These are phyloP conservation scores for Lepidothrix coronata DNA, from an alignment of 2,113 vertebrate genomes.

Conservation along the genomic window DNA sequence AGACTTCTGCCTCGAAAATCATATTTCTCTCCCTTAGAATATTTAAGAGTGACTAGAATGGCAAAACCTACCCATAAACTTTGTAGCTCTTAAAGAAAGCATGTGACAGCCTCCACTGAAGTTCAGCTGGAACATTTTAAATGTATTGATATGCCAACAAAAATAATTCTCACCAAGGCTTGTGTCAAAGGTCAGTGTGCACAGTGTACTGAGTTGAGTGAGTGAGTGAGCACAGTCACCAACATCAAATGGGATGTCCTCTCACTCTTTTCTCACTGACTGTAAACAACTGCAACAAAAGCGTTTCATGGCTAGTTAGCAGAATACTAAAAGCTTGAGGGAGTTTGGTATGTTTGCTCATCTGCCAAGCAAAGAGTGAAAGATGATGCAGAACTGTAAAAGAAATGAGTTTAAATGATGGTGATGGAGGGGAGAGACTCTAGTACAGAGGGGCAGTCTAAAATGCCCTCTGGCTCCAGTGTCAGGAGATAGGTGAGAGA, in stretches of 20 bases:
- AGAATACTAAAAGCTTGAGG: not conserved
- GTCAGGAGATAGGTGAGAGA: not conserved
- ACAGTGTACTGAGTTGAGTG: not conserved
- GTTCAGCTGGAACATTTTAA: conserved; percentile 20
- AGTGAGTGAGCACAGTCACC: not conserved
- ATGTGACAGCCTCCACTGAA: not conserved
- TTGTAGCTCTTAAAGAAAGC: conserved; percentile 9
- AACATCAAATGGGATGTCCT: not conserved
- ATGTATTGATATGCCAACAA: conserved; percentile 35
- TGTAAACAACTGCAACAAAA: not conserved
- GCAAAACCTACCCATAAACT: not conserved
- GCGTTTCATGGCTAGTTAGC: not conserved
- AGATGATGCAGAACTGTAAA: not conserved
- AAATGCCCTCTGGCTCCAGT: not conserved
- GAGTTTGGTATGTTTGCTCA: not conserved
- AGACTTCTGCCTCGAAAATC: not conserved
- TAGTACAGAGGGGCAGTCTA: not conserved
- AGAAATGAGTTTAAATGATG: not conserved
- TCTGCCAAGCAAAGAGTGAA: not conserved
- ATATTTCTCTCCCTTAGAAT: not conserved
- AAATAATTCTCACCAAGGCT: conserved; percentile 46
- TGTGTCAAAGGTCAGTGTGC: conserved; percentile 24
- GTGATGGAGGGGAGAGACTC: not conserved
- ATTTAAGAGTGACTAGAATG: not conserved
- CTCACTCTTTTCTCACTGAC: not conserved